Evolutionary conservation across 2,888 invertebrate genomes (phyloP).

Genomic region (Dryobota labecula): DNA sequence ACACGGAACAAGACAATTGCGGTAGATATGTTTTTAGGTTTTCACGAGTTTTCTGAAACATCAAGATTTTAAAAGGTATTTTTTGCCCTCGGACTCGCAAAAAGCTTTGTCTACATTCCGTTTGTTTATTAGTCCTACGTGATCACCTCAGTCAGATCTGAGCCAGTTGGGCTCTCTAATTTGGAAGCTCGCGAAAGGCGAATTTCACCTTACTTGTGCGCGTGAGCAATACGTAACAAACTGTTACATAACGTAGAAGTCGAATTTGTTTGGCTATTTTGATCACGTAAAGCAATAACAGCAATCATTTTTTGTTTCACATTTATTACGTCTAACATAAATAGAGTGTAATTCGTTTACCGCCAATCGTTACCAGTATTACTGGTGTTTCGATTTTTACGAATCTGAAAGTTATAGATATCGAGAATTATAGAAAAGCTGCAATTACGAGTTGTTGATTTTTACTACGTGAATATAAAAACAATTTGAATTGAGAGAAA

Average conservation of each 20-base stretch:
- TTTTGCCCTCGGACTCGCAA: neutral
- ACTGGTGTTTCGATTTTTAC: slow-evolving; percentile 41
- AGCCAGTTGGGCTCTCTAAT: slow-evolving; percentile 60
- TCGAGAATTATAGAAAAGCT: slow-evolving; percentile 45
- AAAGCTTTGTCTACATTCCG: neutral
- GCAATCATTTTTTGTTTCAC: slow-evolving; percentile 56
- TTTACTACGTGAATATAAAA: slow-evolving; percentile 42
- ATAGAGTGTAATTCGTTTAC: slow-evolving; percentile 46
- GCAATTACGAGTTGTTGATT: slow-evolving; percentile 44
- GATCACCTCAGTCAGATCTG: slow-evolving; percentile 41
- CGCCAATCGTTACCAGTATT: slow-evolving; percentile 36
- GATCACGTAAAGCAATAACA: slow-evolving; percentile 63
- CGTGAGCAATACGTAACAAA: slow-evolving; percentile 63
- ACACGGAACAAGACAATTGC: slow-evolving; percentile 27
- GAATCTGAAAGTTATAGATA: slow-evolving; percentile 53
- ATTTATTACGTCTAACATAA: slow-evolving; percentile 50
- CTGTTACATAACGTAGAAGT: slow-evolving; percentile 62
- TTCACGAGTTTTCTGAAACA: slow-evolving; percentile 26
- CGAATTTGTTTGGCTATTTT: slow-evolving; percentile 56
- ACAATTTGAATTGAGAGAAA: slow-evolving; percentile 55
- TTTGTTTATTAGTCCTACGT: slow-evolving; percentile 11
- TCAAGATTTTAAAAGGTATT: slow-evolving; percentile 4
- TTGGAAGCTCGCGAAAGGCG: slow-evolving; percentile 68
- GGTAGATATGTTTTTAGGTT: neutral
- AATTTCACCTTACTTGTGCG: slow-evolving; percentile 76